Percentiles rank a stretch among this genome's conserved stretches.
Evolutionary conservation across 2,797 vertebrate genomes (phyloP).

Genomic region (Ciconia nigra): DNA sequence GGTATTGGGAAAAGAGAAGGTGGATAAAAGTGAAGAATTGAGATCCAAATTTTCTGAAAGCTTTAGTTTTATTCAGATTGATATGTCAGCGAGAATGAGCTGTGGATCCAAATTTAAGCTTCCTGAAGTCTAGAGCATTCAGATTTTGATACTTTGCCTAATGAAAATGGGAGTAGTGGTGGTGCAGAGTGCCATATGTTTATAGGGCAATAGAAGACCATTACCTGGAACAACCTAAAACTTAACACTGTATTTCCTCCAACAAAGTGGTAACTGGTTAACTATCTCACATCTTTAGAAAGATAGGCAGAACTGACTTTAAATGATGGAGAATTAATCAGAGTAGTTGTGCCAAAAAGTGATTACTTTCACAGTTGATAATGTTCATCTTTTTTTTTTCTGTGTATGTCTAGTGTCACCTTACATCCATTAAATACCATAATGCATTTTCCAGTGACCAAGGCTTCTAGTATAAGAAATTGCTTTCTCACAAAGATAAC

Average conservation of each 20-base stretch:
- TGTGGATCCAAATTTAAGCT: background rate
- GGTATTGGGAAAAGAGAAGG: slow-evolving; percentile 67
- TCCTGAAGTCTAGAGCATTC: background rate
- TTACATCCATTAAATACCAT: background rate
- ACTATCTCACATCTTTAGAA: background rate
- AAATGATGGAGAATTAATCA: background rate
- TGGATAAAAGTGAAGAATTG: background rate
- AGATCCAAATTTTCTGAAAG: background rate
- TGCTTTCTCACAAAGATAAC: background rate
- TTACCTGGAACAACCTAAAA: background rate
- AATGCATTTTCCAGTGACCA: background rate
- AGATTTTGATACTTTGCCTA: background rate
- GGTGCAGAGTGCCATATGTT: background rate
- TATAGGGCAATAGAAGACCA: background rate
- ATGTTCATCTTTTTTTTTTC: background rate
- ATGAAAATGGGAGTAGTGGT: background rate
- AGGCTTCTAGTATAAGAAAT: background rate
- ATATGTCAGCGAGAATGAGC: background rate
- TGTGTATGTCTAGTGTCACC: background rate
- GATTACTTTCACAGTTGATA: background rate
- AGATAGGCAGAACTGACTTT: background rate
- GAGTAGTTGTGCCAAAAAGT: background rate
- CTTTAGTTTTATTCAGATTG: background rate
- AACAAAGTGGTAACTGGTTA: background rate
- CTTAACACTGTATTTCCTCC: background rate